Evolutionary conservation across 2,113 vertebrate species (phyloP), one percentile per base, ranked within the genome.

Genomic region (Natator depressus): DNA sequence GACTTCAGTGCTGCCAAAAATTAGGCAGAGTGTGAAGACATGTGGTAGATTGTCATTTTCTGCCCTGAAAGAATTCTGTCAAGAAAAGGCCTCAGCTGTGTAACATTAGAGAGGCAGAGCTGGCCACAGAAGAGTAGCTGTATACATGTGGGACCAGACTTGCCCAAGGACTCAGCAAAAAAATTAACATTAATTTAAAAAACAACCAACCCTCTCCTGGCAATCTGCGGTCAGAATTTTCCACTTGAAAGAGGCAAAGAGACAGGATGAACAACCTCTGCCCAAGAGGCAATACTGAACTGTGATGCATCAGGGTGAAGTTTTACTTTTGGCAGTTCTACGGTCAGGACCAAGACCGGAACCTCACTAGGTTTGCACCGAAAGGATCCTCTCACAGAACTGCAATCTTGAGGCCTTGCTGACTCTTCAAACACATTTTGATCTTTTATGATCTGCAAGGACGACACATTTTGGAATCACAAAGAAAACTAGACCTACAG

Each of bases 81-180:
- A 27, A n/a, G 50, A 78, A 92, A 81, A 80, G n/a, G 82, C 4
- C 72, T 5, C 94, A 96, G 49, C 89, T 95, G 89, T 47, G 85
- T 75, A 89, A 3, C 53, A 78, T 65, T 49, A 85, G 65, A 83
- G 31, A 54, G 75, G 24, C 72, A 82, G 93, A 89, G 38, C 4
- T 93, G 53, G 65, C 22, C 85, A 53, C 27, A 80, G 38, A 84
- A 50, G 20, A 88, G 29, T 85, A 84, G 35, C 82, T 47, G 2
- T 80, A 53, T 92, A 31, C 82, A 90, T 88, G 80, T 96, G 83
- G 25, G 89, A 88, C 94, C 78, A 87, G 50, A 20, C 22, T 89
- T 88, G 59, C 85, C 75, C 10, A 55, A 13, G 19, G 9, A 2
- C 2, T 91, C 54, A 92, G 93, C 16, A 89, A 89, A 84, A 38